Evolutionary conservation across 30 jellyfish, hydroid and myxozoan species (phyloP), one percentile per base, ranked within the genome.

Genomic region (Sanderia malayensis): DNA sequence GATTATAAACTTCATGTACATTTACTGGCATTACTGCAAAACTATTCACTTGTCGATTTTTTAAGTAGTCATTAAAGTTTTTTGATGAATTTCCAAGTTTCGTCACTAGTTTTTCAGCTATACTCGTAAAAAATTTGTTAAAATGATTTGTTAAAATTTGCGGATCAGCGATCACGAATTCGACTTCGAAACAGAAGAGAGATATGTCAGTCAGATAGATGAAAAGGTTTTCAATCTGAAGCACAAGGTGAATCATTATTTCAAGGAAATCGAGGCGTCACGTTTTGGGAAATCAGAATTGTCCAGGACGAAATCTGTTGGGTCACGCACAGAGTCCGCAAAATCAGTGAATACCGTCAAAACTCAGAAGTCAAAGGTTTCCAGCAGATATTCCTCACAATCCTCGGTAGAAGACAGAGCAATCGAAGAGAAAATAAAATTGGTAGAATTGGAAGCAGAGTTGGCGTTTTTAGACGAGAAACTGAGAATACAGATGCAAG

Each of bases 361-460:
- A 41, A 41, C 55, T 41, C 55, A 41, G 55, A 41, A 41, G 55
- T 41, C 15, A 15, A 41, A 41, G 55, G 55, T 41, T 41, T 41
- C 55, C 55, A 41, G 55, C 55, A 41, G 55, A 41, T 41, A 41
- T 41, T 41, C 55, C 55, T 41, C 55, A 41, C 55, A 15, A 41
- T 41, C 15, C 55, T 41, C 55, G 55, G 55, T 41, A 41, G 55
- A 41, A 41, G 55, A 41, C 55, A 41, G 55, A 41, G 55, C 55
- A 41, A 41, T 41, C 55, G 15, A 41, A 41, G 55, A 41, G 15
- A 41, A 41, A 15, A 41, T 41, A 41, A 41, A 41, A 41, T 41
- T 41, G 55, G 55, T 41, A 41, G 55, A 41, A 41, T 41, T 41
- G 55, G 55, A 41, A 41, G 15, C 55, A 41, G 55, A 41, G 55